Base-by-base conservation (phyloP, 2,113 vertebrate genomes). In the Hippocampus zosterae region DNA sequence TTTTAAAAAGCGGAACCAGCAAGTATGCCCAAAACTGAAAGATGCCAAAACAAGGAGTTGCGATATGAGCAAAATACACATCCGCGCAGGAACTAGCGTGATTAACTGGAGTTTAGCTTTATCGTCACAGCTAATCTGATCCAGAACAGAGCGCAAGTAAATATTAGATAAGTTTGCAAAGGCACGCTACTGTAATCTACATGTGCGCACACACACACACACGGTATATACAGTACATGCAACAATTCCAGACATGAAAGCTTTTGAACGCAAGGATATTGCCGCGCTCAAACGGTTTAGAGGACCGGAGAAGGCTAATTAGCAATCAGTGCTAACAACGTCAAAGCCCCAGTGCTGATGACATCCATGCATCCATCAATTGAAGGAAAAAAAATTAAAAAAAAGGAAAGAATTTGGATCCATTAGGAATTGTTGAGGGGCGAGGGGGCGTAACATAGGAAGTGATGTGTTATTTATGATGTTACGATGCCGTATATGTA, bases 261-360 rank as follows among this genome's bases (percentile, higher is more conserved):
- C 56, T 41, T 50, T 62, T 67, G 12, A n/a, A 41, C 52, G 71
- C 42, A 66, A 78, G 77, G 72, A 80, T 78, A 70, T 76, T 27
- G 25, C 15, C 21, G 27, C 66, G 73, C 29, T 70, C 67, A 76
- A 81, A 74, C 74, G 33, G 73, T 72, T 74, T 67, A 33, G 56
- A 62, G 41, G 53, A 46, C 50, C 67, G 33, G 16, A 68, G 73
- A 62, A 73, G 41, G 77, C 72, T 72, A 75, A 79, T 83, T 72
- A 81, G 81, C 81, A 83, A 87, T 88, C 83, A 87, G 80, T 10
- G 66, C 65, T 82, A 85, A 81, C 67, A 73, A 64, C 29, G 44
- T 63, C n/a, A 52, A 61, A 73, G 56, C 57, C 63, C 29, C 33
- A 37, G 42, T 63, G 29, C 37, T 68, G 69, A 72, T 69, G 37